A percentile compares a stretch with the other conserved stretches of the same genome.
Conservation (phyloP, 2,113 vertebrate genomes). For the Ramphastos sulfuratus region DNA sequence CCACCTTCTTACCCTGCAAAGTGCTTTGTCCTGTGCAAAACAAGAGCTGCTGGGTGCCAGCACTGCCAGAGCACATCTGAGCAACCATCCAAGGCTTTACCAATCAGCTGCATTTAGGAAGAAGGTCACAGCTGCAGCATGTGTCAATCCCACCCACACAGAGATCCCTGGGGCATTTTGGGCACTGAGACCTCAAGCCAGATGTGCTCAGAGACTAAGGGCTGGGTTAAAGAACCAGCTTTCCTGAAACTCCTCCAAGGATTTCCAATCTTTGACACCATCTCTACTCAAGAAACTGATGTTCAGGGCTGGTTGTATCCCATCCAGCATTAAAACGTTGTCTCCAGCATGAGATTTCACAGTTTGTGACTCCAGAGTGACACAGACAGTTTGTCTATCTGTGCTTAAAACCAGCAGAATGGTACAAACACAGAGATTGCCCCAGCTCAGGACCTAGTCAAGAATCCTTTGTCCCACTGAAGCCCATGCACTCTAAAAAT, state of each 20-base stretch:
- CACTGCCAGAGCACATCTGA: background rate
- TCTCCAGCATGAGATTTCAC: background rate
- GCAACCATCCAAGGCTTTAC: background rate
- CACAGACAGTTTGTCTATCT: background rate
- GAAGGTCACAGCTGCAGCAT: background rate
- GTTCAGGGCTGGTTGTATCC: background rate
- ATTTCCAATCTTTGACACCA: background rate
- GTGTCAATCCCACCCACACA: rapidly evolving
- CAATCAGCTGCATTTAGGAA: background rate
- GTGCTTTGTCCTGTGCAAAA: background rate
- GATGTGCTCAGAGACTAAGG: background rate
- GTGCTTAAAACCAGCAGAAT: background rate
- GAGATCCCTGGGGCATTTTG: background rate
- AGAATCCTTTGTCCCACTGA: background rate
- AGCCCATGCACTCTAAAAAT: background rate
- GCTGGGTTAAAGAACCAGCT: background rate
- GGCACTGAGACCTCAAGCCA: background rate
- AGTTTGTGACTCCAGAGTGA: background rate
- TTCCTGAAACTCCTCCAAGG: background rate
- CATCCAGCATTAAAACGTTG: background rate
- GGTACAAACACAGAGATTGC: background rate
- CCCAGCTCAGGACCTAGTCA: background rate
- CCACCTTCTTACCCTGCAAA: background rate
- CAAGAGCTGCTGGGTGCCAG: background rate
- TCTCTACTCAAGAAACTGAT: background rate